Evolutionary conservation across 2,113 vertebrate genomes (phyloP).

Genomic region (Trogon surrucura): DNA sequence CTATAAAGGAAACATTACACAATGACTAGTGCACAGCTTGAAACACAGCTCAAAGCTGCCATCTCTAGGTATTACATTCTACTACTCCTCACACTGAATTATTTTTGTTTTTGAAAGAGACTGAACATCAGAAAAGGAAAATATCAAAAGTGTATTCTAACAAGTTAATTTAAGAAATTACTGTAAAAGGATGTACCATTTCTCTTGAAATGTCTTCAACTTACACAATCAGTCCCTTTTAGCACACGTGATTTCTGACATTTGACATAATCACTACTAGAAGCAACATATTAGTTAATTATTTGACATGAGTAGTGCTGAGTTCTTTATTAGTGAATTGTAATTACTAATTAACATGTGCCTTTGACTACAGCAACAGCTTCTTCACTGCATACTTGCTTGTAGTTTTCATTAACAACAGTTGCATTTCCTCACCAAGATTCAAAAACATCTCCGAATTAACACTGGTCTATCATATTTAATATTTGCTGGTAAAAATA

Average conservation of each 20-base stretch:
- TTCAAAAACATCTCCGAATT: neutral
- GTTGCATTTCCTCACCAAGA: neutral
- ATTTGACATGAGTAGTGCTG: neutral
- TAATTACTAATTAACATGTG: neutral
- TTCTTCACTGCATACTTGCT: neutral
- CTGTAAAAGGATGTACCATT: neutral
- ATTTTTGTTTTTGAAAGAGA: neutral
- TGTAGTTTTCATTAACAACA: neutral
- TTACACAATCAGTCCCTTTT: neutral
- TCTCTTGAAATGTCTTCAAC: neutral
- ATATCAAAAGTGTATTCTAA: neutral
- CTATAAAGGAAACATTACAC: neutral
- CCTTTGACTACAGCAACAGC: neutral
- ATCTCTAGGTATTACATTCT: constrained; percentile 17
- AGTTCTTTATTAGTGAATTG: neutral
- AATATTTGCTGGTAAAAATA: neutral
- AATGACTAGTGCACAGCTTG: neutral
- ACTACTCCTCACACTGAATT: neutral
- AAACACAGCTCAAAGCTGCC: constrained; percentile 62
- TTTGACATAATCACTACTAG: neutral
- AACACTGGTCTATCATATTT: neutral
- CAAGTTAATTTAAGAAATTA: neutral
- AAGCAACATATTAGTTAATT: neutral
- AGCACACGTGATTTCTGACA: neutral
- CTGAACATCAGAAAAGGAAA: neutral